Conservation (phyloP, 2,888 invertebrate species). For the Dysmachus trigonus region DNA sequence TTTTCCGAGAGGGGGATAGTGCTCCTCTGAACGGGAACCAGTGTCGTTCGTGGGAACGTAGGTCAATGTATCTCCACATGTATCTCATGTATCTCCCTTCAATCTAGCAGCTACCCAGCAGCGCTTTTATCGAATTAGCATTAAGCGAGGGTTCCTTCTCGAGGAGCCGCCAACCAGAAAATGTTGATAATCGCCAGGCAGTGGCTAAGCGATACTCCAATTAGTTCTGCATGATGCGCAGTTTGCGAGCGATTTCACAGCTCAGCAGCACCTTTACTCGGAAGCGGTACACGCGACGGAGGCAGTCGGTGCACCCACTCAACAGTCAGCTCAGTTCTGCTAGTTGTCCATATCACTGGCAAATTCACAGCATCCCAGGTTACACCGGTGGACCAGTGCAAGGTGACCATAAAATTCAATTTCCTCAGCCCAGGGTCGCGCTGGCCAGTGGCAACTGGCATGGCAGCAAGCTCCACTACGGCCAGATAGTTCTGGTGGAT, state of each 20-base stretch:
- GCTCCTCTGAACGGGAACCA: neutral
- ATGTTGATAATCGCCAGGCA: neutral
- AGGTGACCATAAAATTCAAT: neutral
- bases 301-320: neutral
- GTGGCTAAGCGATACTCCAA: neutral
- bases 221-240: constrained; percentile 1
- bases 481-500: neutral
- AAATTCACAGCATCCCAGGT: neutral
- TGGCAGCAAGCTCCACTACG: neutral
- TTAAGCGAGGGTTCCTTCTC: neutral
- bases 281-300: neutral
- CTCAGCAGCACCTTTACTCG: neutral
- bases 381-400: neutral
- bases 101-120: neutral
- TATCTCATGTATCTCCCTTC: neutral
- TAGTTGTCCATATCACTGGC: neutral
- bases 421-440: neutral
- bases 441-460: no score
- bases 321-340: neutral
- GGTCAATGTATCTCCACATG: neutral
- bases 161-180: constrained; percentile 7
- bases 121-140: neutral
- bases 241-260: constrained; percentile 5
- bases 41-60: neutral
- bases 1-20: neutral